Conservation (phyloP, 2,797 vertebrate genomes). For the Syncerus caffer region DNA sequence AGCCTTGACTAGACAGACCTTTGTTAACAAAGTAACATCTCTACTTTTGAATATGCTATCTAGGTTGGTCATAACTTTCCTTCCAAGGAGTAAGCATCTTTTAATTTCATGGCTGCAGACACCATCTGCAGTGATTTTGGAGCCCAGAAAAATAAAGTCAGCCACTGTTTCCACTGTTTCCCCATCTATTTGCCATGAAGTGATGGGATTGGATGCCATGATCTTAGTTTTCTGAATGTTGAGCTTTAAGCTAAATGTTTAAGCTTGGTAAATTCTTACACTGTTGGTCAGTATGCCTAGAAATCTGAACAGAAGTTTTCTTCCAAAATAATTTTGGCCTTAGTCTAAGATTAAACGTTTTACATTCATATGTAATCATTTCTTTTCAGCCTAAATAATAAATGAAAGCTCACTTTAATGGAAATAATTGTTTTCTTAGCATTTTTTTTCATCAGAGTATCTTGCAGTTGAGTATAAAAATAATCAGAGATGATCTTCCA, state of each 20-base stretch:
- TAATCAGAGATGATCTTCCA: background rate
- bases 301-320: background rate
- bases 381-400: background rate
- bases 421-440: background rate
- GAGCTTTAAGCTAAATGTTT: background rate
- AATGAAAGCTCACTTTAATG: background rate
- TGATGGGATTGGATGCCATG: background rate
- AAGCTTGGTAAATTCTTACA: background rate
- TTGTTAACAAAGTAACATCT: background rate
- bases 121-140: no score
- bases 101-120: background rate
- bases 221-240: background rate
- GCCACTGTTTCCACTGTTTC: background rate
- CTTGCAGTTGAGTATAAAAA: background rate
- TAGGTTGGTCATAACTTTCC: background rate
- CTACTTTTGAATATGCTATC: background rate
- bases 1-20: background rate
- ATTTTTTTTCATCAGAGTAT: background rate
- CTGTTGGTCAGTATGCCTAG: background rate
- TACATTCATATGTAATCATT: background rate
- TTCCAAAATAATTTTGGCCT: conserved; percentile 25
- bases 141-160: background rate
- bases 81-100: background rate
- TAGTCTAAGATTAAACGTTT: background rate
- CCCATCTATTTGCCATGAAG: background rate